Evolutionary conservation across 2,888 invertebrate species (phyloP).

Genomic region (Cyaniris semiargus): DNA sequence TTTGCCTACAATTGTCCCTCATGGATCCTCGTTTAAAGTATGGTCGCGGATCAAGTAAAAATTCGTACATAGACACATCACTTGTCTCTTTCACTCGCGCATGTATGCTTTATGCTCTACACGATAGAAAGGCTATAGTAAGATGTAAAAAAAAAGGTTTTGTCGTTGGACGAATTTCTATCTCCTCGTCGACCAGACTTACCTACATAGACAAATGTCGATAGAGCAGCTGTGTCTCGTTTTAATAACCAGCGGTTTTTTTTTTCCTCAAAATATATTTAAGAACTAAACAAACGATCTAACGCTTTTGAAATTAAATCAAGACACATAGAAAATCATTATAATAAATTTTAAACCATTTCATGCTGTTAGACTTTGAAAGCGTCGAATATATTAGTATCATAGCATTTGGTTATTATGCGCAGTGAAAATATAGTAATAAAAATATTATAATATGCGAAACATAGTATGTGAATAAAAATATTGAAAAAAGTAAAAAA

Average conservation of each 20-base stretch:
- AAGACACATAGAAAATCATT: background rate
- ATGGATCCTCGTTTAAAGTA: background rate
- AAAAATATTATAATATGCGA: background rate
- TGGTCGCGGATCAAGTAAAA: background rate
- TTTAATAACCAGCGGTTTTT: background rate
- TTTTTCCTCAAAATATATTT: background rate
- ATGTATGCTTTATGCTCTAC: too few relatives aligned
- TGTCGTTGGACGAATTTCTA: background rate
- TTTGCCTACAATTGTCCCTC: background rate
- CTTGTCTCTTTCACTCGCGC: background rate
- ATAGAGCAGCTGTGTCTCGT: background rate
- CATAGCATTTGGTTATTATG: constrained; percentile 17
- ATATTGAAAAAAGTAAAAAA: background rate
- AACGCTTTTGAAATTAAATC: background rate
- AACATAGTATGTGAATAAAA: background rate
- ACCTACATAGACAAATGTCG: background rate
- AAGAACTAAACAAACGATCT: background rate
- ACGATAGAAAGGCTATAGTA: too few relatives aligned
- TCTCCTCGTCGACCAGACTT: background rate
- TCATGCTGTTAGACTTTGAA: constrained; percentile 51
- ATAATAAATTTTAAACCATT: constrained; percentile 1
- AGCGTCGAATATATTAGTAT: constrained; percentile 9
- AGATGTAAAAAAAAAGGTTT: background rate
- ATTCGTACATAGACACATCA: background rate
- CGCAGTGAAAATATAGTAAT: constrained; percentile 12